Conservation (phyloP, 2,113 vertebrate genomes). For the Phyllostomus discolor region DNA sequence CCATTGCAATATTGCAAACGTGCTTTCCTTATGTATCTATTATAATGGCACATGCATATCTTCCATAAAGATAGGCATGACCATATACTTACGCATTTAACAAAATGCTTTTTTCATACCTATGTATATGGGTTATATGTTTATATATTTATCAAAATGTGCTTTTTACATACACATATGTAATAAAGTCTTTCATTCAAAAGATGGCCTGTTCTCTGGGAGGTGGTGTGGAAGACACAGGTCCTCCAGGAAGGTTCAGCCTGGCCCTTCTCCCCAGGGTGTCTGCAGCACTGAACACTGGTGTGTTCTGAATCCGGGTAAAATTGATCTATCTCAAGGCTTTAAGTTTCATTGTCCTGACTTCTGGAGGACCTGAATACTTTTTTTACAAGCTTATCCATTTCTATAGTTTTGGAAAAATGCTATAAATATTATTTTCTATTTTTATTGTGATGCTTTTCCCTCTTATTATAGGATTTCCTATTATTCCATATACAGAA, state of each 20-base stretch:
- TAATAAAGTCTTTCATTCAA: background rate
- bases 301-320: background rate
- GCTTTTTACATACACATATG: accelerated
- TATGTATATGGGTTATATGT: background rate
- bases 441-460: no score
- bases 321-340: background rate
- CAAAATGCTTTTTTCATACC: background rate
- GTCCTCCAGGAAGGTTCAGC: accelerated
- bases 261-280: accelerated
- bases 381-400: background rate
- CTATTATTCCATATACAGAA: accelerated
- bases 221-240: accelerated
- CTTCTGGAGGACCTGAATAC: background rate
- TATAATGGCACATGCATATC: accelerated
- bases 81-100: background rate
- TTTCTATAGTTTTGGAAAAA: background rate
- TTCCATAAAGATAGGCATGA: background rate
- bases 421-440: background rate
- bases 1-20: no score
- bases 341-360: background rate
- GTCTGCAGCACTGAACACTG: accelerated
- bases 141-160: background rate
- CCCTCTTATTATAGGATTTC: background rate
- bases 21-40: no score
- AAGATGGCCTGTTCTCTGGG: accelerated